Percentiles rank a stretch among this genome's conserved stretches.
Conservation (phyloP, 2,888 invertebrate genomes). For the Clostera curtula region DNA sequence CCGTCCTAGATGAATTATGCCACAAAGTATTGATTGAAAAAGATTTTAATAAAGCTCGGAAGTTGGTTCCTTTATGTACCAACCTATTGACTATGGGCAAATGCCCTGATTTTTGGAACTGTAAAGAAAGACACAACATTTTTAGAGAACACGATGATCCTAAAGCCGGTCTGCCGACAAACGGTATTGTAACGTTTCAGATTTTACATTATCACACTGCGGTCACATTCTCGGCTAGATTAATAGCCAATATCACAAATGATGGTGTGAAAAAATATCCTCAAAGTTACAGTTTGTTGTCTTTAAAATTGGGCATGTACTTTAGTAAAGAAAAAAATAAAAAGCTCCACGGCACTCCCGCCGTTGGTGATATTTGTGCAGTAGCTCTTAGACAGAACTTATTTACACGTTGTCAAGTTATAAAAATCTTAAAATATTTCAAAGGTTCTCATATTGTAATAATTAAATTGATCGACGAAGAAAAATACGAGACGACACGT, state of each 20-base stretch:
- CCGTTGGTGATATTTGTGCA: constrained; percentile 75
- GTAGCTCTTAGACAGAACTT: constrained; percentile 55
- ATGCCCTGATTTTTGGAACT: constrained; percentile 74
- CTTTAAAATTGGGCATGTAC: constrained; percentile 53
- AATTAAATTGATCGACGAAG: constrained; percentile 77
- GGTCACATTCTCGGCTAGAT: constrained; percentile 75
- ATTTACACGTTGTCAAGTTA: constrained; percentile 74
- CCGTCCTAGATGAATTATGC: constrained; percentile 41
- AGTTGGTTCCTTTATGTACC: constrained; percentile 71
- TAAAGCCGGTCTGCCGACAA: constrained; percentile 64
- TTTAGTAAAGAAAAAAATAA: constrained; percentile 47
- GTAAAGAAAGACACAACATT: constrained; percentile 76
- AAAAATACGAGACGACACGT: constrained; percentile 50
- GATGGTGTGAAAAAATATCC: constrained; percentile 36
- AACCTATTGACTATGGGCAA: constrained; percentile 78
- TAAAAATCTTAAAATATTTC: constrained; percentile 49
- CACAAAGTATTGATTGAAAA: constrained; percentile 40
- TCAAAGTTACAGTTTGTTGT: constrained; percentile 41
- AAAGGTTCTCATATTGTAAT: constrained; percentile 43
- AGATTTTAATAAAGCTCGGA: constrained; percentile 57
- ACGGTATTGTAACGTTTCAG: constrained; percentile 74
- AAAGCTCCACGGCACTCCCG: constrained; percentile 47
- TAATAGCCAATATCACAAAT: constrained; percentile 33
- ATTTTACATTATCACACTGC: constrained; percentile 76
- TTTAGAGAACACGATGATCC: constrained; percentile 71